Evolutionary conservation across 2,888 invertebrate species (phyloP).

Genomic region (Drosophila borborema): DNA sequence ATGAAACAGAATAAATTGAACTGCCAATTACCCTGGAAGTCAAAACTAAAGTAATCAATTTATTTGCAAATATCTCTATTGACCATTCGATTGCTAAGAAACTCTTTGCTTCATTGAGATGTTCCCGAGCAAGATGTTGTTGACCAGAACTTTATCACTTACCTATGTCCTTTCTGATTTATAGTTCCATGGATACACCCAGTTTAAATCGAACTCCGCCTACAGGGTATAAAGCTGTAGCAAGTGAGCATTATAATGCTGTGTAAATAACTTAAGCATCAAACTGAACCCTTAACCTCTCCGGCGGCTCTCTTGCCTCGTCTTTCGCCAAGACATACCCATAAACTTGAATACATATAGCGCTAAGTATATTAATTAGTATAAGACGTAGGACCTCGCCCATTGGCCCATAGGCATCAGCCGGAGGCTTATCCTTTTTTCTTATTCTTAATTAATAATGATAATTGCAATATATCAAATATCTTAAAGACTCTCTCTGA

Average conservation of each 20-base stretch:
- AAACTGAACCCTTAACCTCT: conserved; percentile 16
- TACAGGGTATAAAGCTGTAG: conserved; percentile 13
- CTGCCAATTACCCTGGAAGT: background rate
- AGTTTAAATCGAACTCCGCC: too few species aligned
- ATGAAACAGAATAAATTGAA: background rate
- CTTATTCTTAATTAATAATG: background rate
- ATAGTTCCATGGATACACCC: background rate
- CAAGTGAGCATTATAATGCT: conserved; percentile 9
- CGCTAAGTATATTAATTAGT: conserved; percentile 54
- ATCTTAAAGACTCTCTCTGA: background rate
- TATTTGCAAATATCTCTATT: background rate
- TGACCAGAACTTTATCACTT: background rate
- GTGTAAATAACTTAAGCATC: conserved; percentile 30
- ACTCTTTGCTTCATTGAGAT: background rate
- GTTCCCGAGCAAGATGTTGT: background rate
- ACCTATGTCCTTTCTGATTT: background rate
- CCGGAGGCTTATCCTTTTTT: conserved; percentile 1
- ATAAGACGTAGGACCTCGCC: conserved; percentile 8
- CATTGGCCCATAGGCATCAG: conserved; percentile 19
- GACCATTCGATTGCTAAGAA: background rate
- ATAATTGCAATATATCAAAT: conserved; percentile 29
- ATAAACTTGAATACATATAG: conserved; percentile 24
- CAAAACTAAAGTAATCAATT: background rate
- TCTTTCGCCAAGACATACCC: background rate
- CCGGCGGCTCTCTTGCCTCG: background rate